Evolutionary conservation across 2,888 invertebrate genomes (phyloP).

Genomic region (Thyatira batis): DNA sequence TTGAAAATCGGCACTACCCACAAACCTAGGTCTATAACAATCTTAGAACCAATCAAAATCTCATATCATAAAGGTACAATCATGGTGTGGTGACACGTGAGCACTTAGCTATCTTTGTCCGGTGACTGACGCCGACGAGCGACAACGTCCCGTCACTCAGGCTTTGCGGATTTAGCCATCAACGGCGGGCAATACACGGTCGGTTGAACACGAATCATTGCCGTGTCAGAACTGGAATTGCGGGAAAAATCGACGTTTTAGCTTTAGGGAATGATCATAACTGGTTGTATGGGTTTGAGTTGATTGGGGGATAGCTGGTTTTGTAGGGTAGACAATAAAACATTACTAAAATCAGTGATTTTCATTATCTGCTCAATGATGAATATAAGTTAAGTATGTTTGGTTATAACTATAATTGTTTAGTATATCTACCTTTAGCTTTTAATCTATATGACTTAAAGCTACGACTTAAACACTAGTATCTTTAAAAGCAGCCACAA

Average conservation of each 20-base stretch:
- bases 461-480: no score
- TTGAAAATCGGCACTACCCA: no score
- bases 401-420: no score
- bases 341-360: no score
- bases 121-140: conserved; percentile 14
- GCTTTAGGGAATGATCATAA: not conserved
- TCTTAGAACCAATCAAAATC: not conserved
- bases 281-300: no score
- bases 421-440: no score
- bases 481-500: no score
- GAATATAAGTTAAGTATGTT: no score
- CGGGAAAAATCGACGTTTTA: not conserved
- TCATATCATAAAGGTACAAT: conserved; percentile 26
- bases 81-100: conserved; percentile 20
- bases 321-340: no score
- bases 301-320: no score
- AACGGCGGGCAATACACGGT: conserved; percentile 25
- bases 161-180: conserved; percentile 65
- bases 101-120: conserved; percentile 33
- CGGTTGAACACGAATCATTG: conserved; percentile 18
- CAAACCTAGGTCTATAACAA: not conserved
- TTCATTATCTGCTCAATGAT: no score
- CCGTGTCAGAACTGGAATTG: conserved; percentile 9
- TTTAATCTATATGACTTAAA: no score
- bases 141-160: conserved; percentile 44